phyloP scores from a whole-genome alignment of 2,113 vertebrate species.

The Dascyllus trimaculatus region DNA sequence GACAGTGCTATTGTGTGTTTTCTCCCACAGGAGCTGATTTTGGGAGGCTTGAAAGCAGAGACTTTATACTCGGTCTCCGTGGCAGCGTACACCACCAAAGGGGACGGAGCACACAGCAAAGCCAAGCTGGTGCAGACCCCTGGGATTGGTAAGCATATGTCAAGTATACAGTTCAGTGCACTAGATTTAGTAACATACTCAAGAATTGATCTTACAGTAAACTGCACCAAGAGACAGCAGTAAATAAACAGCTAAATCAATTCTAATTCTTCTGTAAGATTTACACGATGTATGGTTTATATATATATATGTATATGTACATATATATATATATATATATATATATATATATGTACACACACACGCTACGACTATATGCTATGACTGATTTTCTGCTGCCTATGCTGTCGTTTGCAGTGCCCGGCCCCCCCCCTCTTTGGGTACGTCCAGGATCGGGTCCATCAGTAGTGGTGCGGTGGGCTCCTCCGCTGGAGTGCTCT shows the following conservation, averaged over 20 bases:
- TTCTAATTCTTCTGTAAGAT: slow-evolving; percentile 58
- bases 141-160: slow-evolving; percentile 88
- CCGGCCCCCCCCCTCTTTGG: slow-evolving; percentile 89
- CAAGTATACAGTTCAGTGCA: slow-evolving; percentile 51
- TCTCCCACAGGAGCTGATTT: slow-evolving; percentile 89
- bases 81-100: slow-evolving; percentile 97
- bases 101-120: slow-evolving; percentile 94
- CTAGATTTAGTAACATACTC: slow-evolving; percentile 67
- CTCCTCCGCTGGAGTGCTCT: slow-evolving; percentile 66
- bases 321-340: too few relatives aligned
- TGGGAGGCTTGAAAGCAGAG: slow-evolving; percentile 91
- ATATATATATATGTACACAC: too few relatives aligned
- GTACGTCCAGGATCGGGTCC: slow-evolving; percentile 88
- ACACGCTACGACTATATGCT: slow-evolving; percentile 7
- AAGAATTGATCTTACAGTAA: slow-evolving; percentile 62
- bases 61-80: slow-evolving; percentile 94
- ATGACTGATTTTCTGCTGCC: slow-evolving; percentile 55
- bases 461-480: slow-evolving; percentile 82
- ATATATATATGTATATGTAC: too few relatives aligned
- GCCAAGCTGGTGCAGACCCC: slow-evolving; percentile 91
- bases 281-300: slow-evolving; percentile 48
- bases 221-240: slow-evolving; percentile 34
- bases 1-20: slow-evolving; percentile 29
- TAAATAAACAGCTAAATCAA: slow-evolving; percentile 68
- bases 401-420: slow-evolving; percentile 82